Base-by-base conservation (phyloP, 2,888 invertebrate species). In the Lacanobia wlatinum region DNA sequence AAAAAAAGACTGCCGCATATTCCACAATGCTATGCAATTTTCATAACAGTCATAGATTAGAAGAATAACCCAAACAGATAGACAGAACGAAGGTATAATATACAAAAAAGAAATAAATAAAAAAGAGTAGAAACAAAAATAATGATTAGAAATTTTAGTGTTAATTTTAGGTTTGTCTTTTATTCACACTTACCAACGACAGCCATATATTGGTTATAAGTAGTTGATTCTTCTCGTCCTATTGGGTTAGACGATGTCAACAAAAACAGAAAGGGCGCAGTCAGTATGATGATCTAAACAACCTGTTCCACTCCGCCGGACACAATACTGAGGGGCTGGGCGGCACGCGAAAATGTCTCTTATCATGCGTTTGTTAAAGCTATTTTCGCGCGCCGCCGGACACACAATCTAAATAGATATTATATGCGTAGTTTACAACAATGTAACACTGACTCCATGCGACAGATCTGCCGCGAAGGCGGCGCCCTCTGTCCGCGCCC, bases 211-310 rank as follows among this genome's bases (percentile, higher is more conserved):
- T 98, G 97, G 98, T 98, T 97, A 98, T 98, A 97, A 98, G 98
- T 97, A 98, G 98, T 97, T 98, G 98, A 97, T 98, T 98, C 98
- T 98, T 98, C 98, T 98, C 98, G 97, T 98, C 98, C 98, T 98
- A 98, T 97, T 95, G 95, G 95, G 97, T 97, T 97, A 97, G 96
- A 96, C 94, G 96, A 94, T 95, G 96, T 96, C 97, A 97, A 97
- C 97, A 97, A 97, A 97, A 97, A 97, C 97, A 97, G 97, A 97
- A 96, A 95, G 96, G 95, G 90, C 96, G 95, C 94, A 96, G 94
- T 96, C 96, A 96, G 96, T 96, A 94, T 91, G 92, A 92, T 94
- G 88, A 92, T 94, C 93, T 94, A 95, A 90, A 93, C 92, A 93
- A 83, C 91, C 92, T 91, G 89, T 90, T 90, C 89, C 92, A 93